A percentile compares a stretch with the other conserved stretches of the same genome.
phyloP scores from a whole-genome alignment of 2,113 vertebrate genomes.

The Oxyura jamaicensis region DNA sequence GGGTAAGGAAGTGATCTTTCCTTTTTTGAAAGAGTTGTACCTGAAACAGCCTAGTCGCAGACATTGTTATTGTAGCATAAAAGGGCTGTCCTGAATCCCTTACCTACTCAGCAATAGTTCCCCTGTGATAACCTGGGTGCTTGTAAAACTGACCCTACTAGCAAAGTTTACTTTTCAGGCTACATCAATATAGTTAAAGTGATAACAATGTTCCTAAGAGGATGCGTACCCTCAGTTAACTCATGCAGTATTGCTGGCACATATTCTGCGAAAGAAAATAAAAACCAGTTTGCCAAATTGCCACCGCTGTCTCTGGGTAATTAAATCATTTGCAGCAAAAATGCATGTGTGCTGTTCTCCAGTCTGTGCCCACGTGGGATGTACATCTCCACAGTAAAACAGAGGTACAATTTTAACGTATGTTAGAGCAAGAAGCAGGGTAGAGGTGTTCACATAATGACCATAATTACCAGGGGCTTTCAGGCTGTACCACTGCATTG shows the following conservation, averaged over 20 bases:
- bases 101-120: not conserved
- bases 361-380: not conserved
- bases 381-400: not conserved
- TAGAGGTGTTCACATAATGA: not conserved
- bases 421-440: not conserved
- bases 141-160: not conserved
- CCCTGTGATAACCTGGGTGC: not conserved
- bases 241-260: not conserved
- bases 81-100: not conserved
- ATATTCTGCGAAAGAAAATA: not conserved
- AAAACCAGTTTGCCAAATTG: too few relatives aligned
- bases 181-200: not conserved
- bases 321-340: not conserved
- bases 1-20: not conserved
- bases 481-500: not conserved
- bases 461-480: not conserved
- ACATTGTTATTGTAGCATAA: not conserved
- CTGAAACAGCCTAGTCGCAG: not conserved
- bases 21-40: not conserved
- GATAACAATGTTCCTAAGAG: not conserved
- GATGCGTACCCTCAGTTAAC: not conserved
- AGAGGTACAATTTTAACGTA: not conserved
- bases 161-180: not conserved
- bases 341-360: not conserved
- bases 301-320: not conserved